These are phyloP conservation scores for Rhegmatorhina hoffmannsi DNA, from an alignment of 2,113 vertebrate genomes.

Conservation along the genomic window DNA sequence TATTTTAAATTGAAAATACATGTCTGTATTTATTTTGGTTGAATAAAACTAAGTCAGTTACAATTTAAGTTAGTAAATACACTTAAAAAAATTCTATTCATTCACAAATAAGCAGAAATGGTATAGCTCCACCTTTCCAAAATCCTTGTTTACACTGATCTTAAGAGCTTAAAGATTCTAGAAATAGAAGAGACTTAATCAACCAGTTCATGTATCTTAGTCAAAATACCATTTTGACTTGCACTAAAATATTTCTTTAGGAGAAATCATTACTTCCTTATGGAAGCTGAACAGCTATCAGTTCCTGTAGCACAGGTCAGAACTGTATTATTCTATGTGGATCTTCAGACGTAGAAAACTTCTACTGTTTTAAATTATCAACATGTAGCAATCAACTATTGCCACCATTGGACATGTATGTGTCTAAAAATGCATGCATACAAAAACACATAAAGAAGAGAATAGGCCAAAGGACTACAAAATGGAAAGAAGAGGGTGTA, in stretches of 20 bases:
- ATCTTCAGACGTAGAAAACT: background rate
- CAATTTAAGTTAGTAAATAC: background rate
- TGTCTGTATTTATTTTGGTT: background rate
- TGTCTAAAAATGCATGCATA: background rate
- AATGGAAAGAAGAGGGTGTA: fast-evolving
- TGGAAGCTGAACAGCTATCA: background rate
- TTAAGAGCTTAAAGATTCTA: background rate
- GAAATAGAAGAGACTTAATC: background rate
- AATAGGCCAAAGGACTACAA: background rate
- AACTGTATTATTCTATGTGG: background rate
- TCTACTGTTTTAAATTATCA: background rate
- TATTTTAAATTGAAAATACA: background rate
- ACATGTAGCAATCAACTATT: background rate
- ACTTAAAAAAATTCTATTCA: background rate
- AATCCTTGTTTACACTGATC: background rate
- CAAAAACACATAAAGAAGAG: background rate
- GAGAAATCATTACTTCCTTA: background rate
- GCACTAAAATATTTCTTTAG: background rate
- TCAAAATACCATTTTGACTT: background rate
- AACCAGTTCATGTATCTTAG: background rate
- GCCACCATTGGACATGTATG: background rate
- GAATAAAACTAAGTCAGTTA: background rate
- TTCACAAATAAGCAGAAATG: background rate
- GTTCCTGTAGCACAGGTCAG: background rate
- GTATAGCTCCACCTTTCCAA: background rate